phyloP scores from a whole-genome alignment of 2,113 vertebrate species.

The Bagarius yarrelli region DNA sequence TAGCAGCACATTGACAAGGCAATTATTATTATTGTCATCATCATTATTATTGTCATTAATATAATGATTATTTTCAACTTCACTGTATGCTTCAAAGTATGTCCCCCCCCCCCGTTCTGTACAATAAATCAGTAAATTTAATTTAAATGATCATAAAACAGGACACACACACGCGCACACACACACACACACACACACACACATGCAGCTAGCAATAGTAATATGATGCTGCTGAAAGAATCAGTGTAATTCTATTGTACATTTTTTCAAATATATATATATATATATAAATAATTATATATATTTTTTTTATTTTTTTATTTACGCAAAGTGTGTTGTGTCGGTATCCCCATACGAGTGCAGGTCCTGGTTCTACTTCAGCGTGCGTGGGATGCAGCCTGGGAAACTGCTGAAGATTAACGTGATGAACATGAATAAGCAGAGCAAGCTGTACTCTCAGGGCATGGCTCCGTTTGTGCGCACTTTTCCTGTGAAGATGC shows the following conservation, averaged over 20 bases:
- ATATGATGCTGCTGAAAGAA: neutral
- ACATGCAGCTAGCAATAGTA: no score
- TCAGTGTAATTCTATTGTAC: neutral
- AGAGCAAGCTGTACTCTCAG: conserved; percentile 94
- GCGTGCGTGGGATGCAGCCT: conserved; percentile 78
- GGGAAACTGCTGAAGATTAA: conserved; percentile 92
- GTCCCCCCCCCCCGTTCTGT: no score
- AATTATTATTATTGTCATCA: no score
- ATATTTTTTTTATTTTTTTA: no score
- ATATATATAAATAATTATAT: no score
- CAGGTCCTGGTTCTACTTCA: conserved; percentile 98
- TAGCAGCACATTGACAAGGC: no score
- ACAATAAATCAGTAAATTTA: no score
- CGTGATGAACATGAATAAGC: conserved; percentile 97
- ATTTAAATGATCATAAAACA: no score
- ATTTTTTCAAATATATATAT: neutral
- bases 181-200: neutral
- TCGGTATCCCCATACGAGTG: neutral
- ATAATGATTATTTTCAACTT: no score
- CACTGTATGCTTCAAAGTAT: no score
- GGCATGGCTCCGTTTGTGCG: conserved; percentile 93
- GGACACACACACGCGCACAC: neutral
- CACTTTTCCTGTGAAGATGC: conserved; percentile 79
- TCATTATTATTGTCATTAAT: no score
- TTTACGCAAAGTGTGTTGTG: neutral